Evolutionary conservation across 2,888 invertebrate species (phyloP).

Genomic region (Parthenolecanium corni): DNA sequence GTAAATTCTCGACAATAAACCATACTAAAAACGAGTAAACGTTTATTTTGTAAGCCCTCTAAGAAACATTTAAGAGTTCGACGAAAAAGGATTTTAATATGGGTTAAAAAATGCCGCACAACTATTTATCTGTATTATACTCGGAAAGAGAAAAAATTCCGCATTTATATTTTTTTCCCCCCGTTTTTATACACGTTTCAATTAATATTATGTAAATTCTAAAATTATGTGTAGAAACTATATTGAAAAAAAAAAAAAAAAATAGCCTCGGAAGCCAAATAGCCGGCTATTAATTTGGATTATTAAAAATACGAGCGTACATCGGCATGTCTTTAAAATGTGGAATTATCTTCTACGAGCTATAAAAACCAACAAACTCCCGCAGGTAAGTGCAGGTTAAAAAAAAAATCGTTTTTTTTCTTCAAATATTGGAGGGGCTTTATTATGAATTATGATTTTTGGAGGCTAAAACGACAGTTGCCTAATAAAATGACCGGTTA

Average conservation of each 20-base stretch:
- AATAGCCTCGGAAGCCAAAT: constrained; percentile 25
- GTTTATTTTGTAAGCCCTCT: no score
- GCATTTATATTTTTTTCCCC: constrained; percentile 13
- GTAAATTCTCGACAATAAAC: no score
- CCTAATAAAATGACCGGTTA: constrained; percentile 24
- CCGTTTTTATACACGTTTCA: constrained; percentile 19
- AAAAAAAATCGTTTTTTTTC: background rate
- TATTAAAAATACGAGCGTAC: constrained; percentile 26
- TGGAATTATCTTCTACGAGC: constrained; percentile 23
- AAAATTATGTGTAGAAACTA: constrained; percentile 17
- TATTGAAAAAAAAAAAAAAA: constrained; percentile 11
- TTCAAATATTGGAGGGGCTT: constrained; percentile 8
- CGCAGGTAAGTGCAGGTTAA: constrained; percentile 13
- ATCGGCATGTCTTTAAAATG: constrained; percentile 23
- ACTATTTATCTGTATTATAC: constrained; percentile 19
- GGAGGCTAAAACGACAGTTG: constrained; percentile 20
- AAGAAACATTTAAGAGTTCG: no score
- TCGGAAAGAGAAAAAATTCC: constrained; percentile 6
- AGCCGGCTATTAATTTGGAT: constrained; percentile 26
- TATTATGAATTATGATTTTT: constrained; percentile 24
- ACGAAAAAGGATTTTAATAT: no score
- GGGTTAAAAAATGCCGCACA: background rate
- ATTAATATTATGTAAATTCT: constrained; percentile 26
- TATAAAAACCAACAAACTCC: constrained; percentile 26
- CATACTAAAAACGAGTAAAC: no score